These are phyloP conservation scores for Acanthurus tractus DNA, from an alignment of 2,797 vertebrate genomes.

Conservation along the genomic window DNA sequence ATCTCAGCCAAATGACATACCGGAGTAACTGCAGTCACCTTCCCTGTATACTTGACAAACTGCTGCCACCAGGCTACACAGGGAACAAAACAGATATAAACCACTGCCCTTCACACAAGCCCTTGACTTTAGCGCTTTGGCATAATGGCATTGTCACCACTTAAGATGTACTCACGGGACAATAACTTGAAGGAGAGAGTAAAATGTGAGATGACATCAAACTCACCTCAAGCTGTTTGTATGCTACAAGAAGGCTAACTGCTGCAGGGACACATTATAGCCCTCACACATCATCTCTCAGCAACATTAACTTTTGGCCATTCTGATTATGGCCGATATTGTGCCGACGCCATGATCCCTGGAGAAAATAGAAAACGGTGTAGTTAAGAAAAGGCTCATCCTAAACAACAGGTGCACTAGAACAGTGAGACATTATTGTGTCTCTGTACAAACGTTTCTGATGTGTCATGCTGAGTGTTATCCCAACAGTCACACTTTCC, in stretches of 20 bases:
- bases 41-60: conserved; percentile 79
- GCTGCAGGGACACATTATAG: conserved; percentile 20
- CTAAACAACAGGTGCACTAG: conserved; percentile 21
- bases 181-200: conserved; percentile 41
- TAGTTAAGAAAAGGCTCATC: not conserved
- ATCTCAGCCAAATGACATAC: conserved; percentile 78
- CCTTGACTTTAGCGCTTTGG: conserved; percentile 47
- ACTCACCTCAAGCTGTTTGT: conserved; percentile 34
- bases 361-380: not conserved
- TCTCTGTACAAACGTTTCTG: not conserved
- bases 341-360: conserved; percentile 18
- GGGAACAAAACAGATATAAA: conserved; percentile 82
- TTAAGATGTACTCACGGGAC: conserved; percentile 50
- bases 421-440: not conserved
- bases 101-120: conserved; percentile 79
- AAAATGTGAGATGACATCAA: conserved; percentile 34
- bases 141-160: conserved; percentile 48
- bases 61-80: conserved; percentile 76
- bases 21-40: conserved; percentile 84
- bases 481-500: not conserved
- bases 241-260: conserved; percentile 39
- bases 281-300: conserved; percentile 33
- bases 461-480: conserved; percentile 4
- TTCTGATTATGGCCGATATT: conserved; percentile 19
- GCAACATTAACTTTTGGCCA: conserved; percentile 33